Conservation (phyloP, 2,888 invertebrate genomes). For the Didymodactylos carnosus region DNA sequence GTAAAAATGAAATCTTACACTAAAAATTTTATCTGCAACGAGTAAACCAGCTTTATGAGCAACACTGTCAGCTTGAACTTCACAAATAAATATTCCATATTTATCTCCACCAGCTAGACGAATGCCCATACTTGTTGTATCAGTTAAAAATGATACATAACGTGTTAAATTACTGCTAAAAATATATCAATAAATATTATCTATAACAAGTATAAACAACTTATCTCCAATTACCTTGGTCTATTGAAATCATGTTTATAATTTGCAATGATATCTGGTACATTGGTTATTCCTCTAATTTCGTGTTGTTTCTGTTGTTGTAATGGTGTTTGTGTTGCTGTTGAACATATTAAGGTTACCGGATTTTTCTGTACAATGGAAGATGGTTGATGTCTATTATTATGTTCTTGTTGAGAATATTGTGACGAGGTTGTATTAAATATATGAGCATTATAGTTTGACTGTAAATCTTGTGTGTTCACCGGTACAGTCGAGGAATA, state of each 20-base stretch:
- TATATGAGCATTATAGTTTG: not conserved
- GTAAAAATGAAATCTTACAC: constrained; percentile 41
- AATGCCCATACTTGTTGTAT: constrained; percentile 46
- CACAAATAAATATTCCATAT: constrained; percentile 92
- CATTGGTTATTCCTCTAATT: too few species aligned
- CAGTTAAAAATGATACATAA: not conserved
- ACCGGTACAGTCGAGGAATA: too few species aligned
- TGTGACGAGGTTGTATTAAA: not conserved
- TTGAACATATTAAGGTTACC: too few species aligned
- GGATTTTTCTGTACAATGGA: too few species aligned
- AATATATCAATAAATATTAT: not conserved
- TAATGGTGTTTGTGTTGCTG: too few species aligned
- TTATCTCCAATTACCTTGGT: not conserved
- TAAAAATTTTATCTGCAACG: constrained; percentile 84
- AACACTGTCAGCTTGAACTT: constrained; percentile 84
- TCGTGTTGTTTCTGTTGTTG: too few species aligned
- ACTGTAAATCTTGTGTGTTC: too few species aligned
- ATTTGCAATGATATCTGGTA: too few species aligned
- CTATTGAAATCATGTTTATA: not conserved
- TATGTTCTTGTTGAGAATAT: too few species aligned
- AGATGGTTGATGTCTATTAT: too few species aligned
- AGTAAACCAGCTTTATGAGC: constrained; percentile 81
- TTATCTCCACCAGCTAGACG: constrained; percentile 91
- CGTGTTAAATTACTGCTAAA: not conserved
- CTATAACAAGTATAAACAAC: not conserved